These are phyloP conservation scores for Rhingia campestris DNA, from an alignment of 2,888 invertebrate genomes.

Conservation along the genomic window DNA sequence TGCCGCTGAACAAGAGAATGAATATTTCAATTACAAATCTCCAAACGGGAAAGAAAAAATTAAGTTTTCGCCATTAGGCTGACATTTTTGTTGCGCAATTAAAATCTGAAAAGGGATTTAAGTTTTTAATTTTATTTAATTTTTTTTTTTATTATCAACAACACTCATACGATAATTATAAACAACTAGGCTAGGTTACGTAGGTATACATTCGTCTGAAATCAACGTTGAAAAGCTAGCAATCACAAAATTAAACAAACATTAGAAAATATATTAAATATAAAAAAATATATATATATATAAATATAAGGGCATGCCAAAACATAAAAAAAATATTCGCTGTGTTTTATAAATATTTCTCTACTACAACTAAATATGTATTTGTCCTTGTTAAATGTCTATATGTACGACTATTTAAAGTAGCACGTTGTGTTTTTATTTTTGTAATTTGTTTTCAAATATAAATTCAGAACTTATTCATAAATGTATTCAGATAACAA, in stretches of 20 bases:
- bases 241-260: too few species aligned
- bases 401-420: conserved; percentile 55
- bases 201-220: neutral
- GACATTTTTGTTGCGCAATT: too few species aligned
- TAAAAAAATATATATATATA: neutral
- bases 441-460: neutral
- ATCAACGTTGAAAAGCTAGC: neutral
- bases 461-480: neutral
- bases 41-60: too few species aligned
- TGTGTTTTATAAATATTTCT: conserved; percentile 40
- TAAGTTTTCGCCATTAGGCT: too few species aligned
- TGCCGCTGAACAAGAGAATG: too few species aligned
- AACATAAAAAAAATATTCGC: conserved; percentile 26
- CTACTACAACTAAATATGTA: conserved; percentile 19
- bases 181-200: neutral
- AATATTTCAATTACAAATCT: too few species aligned
- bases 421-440: conserved; percentile 68
- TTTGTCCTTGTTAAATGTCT: conserved; percentile 54
- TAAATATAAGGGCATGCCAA: conserved; percentile 48
- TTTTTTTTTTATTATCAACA: neutral
- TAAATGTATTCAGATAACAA: conserved; percentile 38
- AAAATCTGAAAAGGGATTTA: too few species aligned
- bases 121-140: neutral
- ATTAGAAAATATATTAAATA: neutral
- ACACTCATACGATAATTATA: neutral